Evolutionary conservation across 2,888 invertebrate species (phyloP).

Genomic region (Ceraclea dissimilis): DNA sequence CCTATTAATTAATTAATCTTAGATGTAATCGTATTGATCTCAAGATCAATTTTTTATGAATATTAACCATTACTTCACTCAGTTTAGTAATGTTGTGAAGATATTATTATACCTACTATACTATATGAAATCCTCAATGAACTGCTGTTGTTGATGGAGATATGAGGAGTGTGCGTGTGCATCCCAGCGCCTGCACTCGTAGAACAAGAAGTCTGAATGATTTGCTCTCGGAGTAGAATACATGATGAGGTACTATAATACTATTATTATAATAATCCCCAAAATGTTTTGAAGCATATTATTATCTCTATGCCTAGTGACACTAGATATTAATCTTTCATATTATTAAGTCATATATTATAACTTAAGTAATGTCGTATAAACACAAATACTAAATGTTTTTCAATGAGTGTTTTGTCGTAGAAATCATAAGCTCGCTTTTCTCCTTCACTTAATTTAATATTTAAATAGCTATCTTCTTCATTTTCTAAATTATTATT

Average conservation of each 20-base stretch:
- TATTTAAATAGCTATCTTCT: background rate
- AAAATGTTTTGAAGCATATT: slow-evolving; percentile 10
- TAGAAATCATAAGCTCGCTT: slow-evolving; percentile 23
- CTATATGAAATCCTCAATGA: too few species aligned
- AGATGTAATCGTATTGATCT: background rate
- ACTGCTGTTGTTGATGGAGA: too few species aligned
- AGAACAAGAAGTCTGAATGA: slow-evolving; percentile 1
- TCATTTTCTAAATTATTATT: background rate
- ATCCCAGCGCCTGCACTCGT: background rate
- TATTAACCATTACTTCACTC: too few species aligned
- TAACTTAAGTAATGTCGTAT: slow-evolving; percentile 23
- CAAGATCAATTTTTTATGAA: background rate
- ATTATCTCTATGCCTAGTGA: slow-evolving; percentile 21
- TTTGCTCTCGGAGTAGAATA: background rate
- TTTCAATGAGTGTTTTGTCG: slow-evolving; percentile 27
- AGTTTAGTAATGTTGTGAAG: too few species aligned
- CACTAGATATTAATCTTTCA: slow-evolving; percentile 19
- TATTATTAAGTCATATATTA: slow-evolving; percentile 17
- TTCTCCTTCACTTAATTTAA: slow-evolving; percentile 13
- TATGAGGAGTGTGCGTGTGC: too few species aligned
- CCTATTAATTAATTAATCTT: too few species aligned
- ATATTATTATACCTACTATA: too few species aligned
- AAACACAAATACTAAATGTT: slow-evolving; percentile 26
- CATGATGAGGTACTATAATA: background rate
- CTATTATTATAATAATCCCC: slow-evolving; percentile 15